These are phyloP conservation scores for Petrosia ficiformis DNA, from an alignment of 37 sponge, comb jelly and placozoan species.

Conservation along the genomic window DNA sequence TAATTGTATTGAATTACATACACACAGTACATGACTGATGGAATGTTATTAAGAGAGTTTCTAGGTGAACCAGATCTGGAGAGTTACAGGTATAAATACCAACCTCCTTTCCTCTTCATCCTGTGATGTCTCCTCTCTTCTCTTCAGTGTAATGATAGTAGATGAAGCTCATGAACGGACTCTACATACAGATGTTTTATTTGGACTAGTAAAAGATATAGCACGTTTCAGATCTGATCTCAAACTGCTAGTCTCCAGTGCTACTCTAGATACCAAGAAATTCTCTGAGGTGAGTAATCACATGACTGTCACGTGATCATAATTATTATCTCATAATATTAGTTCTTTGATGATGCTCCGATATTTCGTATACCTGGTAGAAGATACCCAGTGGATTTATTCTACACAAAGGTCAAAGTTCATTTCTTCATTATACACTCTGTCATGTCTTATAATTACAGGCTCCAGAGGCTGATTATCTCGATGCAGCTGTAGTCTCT, in stretches of 20 bases:
- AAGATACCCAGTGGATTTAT: conserved; percentile 96
- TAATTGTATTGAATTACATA: neutral
- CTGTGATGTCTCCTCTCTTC: neutral
- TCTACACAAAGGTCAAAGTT: conserved; percentile 84
- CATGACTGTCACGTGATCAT: neutral
- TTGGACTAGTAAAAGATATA: conserved; percentile 98
- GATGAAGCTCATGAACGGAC: conserved; percentile 99
- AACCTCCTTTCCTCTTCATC: conserved; percentile 3
- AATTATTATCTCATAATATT: neutral
- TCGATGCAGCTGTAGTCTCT: conserved; percentile 95
- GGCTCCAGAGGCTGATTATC: conserved; percentile 98
- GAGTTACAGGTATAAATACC: conserved; percentile 58
- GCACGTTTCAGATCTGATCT: conserved; percentile 92
- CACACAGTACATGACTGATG: conserved; percentile 97
- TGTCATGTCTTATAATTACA: conserved; percentile 9
- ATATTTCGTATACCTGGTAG: conserved; percentile 98
- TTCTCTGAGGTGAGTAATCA: conserved; percentile 74
- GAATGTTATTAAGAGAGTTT: conserved; percentile 99
- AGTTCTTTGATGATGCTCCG: conserved; percentile 99
- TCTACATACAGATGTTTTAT: conserved; percentile 96
- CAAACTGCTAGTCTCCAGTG: conserved; percentile 98
- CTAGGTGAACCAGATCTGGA: conserved; percentile 96
- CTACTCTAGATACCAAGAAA: conserved; percentile 96
- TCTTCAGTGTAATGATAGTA: conserved; percentile 84
- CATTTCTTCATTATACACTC: neutral